Base-by-base conservation (phyloP, 2,797 vertebrate species). In the Sphenodon punctatus region DNA sequence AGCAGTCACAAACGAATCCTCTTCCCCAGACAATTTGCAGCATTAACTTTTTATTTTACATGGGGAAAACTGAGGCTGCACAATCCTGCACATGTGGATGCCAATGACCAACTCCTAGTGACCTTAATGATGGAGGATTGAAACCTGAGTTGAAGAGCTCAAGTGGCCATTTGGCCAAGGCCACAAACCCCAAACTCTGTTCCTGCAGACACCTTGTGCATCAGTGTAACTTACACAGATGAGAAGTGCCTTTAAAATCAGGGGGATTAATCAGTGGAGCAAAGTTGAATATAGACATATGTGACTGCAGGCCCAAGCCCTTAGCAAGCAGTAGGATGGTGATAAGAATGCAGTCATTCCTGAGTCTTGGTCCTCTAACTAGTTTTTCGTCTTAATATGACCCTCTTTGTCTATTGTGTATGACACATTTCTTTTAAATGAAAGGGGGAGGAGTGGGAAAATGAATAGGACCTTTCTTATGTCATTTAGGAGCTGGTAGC, bases 221-320 rank as follows among this genome's bases (percentile, higher is more conserved):
- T 14, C 20, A 55, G 14, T 58, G 51, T n/a, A 22, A 23, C 13
- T 58, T 58, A 23, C 13, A 34, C 55, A 58, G 19, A 58, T 6
- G 20, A 12, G n/a, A n/a, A n/a, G n/a, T n/a, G n/a, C n/a, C n/a
- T n/a, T n/a, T n/a, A n/a, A 36, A 23, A 32, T 58, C 55, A 30
- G 14, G 36, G 20, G 55, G 55, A 36, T 7, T 34, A 34, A 58
- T 34, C 32, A 58, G 7, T 19, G 34, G 32, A 34, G 8, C 6
- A 5, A 0, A 4, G 36, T 8, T 48, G 55, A 43, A 56, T 5
- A 49, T 32, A 48, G 36, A 3, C 25, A 36, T 5, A 4, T 41
- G 1, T 42, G 10, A 3, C 0, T 17, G 14, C 51, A 6, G 42
- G 19, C 5, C 0, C 2, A 1, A 0, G 2, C 19, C 32, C 5